Evolutionary conservation across 2,888 invertebrate genomes (phyloP).

Genomic region (Lathronympha strigana): DNA sequence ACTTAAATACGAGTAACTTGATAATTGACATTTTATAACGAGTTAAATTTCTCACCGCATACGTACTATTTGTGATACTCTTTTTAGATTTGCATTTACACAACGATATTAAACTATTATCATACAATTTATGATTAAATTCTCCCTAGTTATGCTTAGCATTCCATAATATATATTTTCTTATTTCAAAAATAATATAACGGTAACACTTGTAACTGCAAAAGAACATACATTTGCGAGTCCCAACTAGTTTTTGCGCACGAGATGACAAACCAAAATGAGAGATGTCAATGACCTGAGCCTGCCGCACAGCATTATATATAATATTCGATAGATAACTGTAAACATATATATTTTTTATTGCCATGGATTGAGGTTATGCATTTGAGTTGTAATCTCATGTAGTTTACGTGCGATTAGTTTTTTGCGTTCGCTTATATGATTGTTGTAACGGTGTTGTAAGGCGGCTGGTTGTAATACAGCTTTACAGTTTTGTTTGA

Average conservation of each 20-base stretch:
- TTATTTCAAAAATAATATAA: conserved; percentile 15
- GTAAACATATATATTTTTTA: conserved; percentile 76
- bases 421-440: conserved; percentile 35
- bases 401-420: conserved; percentile 37
- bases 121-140: neutral
- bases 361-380: conserved; percentile 69
- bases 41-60: too few relatives aligned
- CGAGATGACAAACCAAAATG: conserved; percentile 62
- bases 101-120: too few relatives aligned
- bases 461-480: conserved; percentile 23
- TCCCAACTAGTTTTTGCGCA: conserved; percentile 58
- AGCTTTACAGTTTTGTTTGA: conserved; percentile 17
- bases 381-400: conserved; percentile 66
- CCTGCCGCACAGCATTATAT: conserved; percentile 70
- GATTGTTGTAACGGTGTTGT: conserved; percentile 40
- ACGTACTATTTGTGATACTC: too few relatives aligned
- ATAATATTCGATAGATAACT: conserved; percentile 78
- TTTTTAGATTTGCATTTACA: too few relatives aligned
- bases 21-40: too few relatives aligned
- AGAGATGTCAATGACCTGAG: conserved; percentile 68
- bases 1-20: too few relatives aligned
- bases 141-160: neutral
- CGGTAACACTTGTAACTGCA: conserved; percentile 27
- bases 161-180: neutral
- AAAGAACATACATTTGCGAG: conserved; percentile 32